phyloP scores from a whole-genome alignment of 2,797 vertebrate genomes.

The Cryptoprocta ferox region DNA sequence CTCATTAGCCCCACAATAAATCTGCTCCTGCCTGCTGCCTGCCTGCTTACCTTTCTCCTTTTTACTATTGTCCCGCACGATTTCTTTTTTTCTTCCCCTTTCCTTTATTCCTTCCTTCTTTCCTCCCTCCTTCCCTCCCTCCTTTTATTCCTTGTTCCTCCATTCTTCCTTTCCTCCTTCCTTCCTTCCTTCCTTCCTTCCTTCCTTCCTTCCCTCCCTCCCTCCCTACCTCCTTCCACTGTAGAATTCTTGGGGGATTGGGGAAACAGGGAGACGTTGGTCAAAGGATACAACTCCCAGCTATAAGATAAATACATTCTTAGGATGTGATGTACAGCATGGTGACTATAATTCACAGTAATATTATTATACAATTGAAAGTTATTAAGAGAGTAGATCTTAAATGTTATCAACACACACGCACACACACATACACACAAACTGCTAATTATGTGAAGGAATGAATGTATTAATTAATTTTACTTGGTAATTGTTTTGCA shows the following conservation, averaged over 20 bases:
- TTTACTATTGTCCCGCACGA: neutral
- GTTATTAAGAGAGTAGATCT: neutral
- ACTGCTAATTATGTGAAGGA: neutral
- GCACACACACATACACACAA: neutral
- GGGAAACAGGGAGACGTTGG: neutral
- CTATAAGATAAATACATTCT: neutral
- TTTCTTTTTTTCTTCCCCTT: neutral
- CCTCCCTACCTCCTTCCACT: neutral
- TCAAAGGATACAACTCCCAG: neutral
- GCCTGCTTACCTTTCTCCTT: neutral
- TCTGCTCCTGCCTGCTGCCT: neutral
- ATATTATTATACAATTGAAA: neutral
- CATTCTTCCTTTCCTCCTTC: neutral
- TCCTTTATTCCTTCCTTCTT: neutral
- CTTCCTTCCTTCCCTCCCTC: fast-evolving
- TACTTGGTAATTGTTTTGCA: neutral
- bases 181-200: neutral
- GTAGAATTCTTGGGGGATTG: neutral
- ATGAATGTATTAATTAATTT: neutral
- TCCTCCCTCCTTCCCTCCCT: neutral
- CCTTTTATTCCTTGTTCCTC: neutral
- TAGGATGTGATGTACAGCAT: neutral
- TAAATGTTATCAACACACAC: neutral
- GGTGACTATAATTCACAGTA: neutral
- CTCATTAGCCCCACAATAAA: neutral